Percentiles rank a stretch among this genome's conserved stretches.
Evolutionary conservation across 2,888 invertebrate genomes (phyloP).

Genomic region (Ethmia dodecea): DNA sequence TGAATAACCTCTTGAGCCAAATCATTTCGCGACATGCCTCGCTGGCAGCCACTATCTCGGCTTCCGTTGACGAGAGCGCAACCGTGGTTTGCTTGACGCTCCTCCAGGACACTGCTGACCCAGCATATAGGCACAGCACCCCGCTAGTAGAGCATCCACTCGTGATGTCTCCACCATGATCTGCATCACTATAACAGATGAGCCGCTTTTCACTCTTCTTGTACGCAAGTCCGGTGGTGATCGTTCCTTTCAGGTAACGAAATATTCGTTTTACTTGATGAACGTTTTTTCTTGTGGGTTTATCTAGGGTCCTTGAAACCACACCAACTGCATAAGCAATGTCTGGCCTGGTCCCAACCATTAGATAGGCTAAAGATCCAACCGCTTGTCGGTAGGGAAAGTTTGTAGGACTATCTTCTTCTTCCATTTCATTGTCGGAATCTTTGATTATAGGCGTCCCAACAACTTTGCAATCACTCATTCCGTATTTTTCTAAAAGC

Average conservation of each 20-base stretch:
- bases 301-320: slow-evolving; percentile 1
- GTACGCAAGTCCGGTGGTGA: not conserved
- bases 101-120: slow-evolving; percentile 27
- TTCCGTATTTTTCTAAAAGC: slow-evolving; percentile 1
- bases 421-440: not conserved
- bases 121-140: slow-evolving; percentile 17
- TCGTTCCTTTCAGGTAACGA: slow-evolving; percentile 4
- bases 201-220: not conserved
- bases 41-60: slow-evolving; percentile 31
- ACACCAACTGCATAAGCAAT: slow-evolving; percentile 6
- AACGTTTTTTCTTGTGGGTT: slow-evolving; percentile 2
- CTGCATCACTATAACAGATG: slow-evolving; percentile 12
- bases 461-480: slow-evolving; percentile 3
- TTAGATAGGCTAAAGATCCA: slow-evolving; percentile 12
- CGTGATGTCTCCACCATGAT: slow-evolving; percentile 8
- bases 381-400: slow-evolving; percentile 14
- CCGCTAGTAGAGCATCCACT: slow-evolving; percentile 13
- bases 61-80: slow-evolving; percentile 30
- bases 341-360: slow-evolving; percentile 9
- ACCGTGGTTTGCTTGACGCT: slow-evolving; percentile 29
- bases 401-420: not conserved
- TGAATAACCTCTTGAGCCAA: slow-evolving; percentile 19
- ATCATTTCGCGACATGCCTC: slow-evolving; percentile 26
- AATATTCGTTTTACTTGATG: slow-evolving; percentile 9
- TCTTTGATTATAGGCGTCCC: slow-evolving; percentile 1